Evolutionary conservation across 37 sponge, comb jelly and placozoan genomes (phyloP).

Genomic region (Theonella swinhoei): DNA sequence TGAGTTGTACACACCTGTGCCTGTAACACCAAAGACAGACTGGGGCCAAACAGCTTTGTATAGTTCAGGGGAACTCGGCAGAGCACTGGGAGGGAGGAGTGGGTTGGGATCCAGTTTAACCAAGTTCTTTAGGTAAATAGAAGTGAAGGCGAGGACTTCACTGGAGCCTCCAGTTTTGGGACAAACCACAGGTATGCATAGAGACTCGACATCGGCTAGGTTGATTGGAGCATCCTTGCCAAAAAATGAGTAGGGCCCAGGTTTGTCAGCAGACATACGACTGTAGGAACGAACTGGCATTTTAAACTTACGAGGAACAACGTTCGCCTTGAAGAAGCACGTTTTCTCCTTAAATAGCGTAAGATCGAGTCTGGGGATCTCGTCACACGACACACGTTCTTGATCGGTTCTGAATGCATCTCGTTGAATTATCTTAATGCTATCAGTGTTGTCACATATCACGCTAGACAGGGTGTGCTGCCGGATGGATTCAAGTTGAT

Average conservation of each 20-base stretch:
- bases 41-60: not conserved
- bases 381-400: constrained; percentile 26
- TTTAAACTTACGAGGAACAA: not conserved
- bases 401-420: constrained; percentile 67
- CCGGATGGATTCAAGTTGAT: constrained; percentile 62
- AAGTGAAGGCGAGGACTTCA: not conserved
- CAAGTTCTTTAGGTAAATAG: too few relatives aligned
- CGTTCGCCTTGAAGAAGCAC: constrained; percentile 18
- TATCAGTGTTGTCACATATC: constrained; percentile 86
- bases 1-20: not conserved
- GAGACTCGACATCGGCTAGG: not conserved
- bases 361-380: constrained; percentile 30
- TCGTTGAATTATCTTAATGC: constrained; percentile 61
- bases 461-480: constrained; percentile 66
- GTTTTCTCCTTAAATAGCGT: constrained; percentile 9
- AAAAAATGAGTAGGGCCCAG: not conserved
- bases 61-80: not conserved
- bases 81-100: not conserved
- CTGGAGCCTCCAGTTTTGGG: not conserved
- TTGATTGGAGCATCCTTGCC: not conserved
- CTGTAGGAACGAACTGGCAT: not conserved
- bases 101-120: not conserved
- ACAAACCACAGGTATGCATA: not conserved
- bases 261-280: too few relatives aligned
- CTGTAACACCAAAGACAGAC: not conserved